Base-by-base conservation (phyloP, 2,113 vertebrate species). In the Trichomycterus rosablanca region DNA sequence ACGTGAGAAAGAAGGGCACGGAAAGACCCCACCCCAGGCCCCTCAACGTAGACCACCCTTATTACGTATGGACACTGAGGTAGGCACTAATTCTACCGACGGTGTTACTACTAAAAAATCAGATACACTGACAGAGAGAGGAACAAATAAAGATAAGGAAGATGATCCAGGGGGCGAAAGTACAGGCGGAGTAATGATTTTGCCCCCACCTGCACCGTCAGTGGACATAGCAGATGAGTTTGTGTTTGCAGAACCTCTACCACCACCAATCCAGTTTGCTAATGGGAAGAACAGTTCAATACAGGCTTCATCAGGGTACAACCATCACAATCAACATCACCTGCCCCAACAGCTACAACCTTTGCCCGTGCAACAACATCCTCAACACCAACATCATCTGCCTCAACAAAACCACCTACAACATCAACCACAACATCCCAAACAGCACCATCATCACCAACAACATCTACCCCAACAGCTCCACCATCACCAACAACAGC, bases 171-270 rank as follows among this genome's bases (percentile, higher is more conserved):
- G 64, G 2, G 30, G 35, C 0, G 66, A 68, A n/a, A 70, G 72
- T 54, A 84, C 86, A 64, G 81, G 90, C 0, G 90, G 88, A 3
- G 77, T 92, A 40, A 87, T 94, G 72, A 86, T 93, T 19, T 77
- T 94, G 53, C 93, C 93, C 19, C 93, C 93, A 2, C 93, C 93
- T 0, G 89, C 91, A 32, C 92, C 89, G 1, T 95, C 93, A 20
- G 87, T 94, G 66, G 93, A 95, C 8, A 84, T 77, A 34, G 93
- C 94, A 2, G 93, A 95, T 15, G 93, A 95, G 26, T 94, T 95
- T 76, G 88, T 95, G 26, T 94, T 93, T 43, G 89, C 75, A 1
- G 93, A 95, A 44, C 93, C 93, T 0, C 81, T 95, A 59, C 93
- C 93, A 0, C 93, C 93, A 2, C 93, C 93, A 1, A 65, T 95